Percentiles rank a stretch among this genome's conserved stretches.
Evolutionary conservation across 2,113 vertebrate species (phyloP).

Genomic region (Taurulus bubalis): DNA sequence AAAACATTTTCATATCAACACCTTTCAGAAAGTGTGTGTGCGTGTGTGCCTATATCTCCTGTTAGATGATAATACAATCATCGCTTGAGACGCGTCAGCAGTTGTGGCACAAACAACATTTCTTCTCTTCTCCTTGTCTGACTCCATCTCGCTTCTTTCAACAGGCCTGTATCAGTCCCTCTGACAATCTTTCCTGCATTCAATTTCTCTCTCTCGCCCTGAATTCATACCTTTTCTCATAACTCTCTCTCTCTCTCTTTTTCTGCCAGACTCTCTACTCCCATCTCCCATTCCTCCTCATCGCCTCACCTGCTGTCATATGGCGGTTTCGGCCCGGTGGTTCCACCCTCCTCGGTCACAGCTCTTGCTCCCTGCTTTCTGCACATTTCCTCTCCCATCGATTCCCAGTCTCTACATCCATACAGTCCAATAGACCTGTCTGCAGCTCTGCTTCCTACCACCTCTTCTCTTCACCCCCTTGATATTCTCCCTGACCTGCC

Average conservation of each 20-base stretch:
- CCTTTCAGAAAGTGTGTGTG: conserved; percentile 33
- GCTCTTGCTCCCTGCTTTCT: conserved; percentile 61
- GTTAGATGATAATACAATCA: conserved; percentile 70
- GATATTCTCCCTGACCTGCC: conserved; percentile 32
- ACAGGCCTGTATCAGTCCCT: conserved; percentile 58
- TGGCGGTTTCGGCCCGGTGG: conserved; percentile 63
- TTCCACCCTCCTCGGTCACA: conserved; percentile 65
- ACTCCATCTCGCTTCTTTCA: conserved; percentile 71
- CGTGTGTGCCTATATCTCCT: conserved; percentile 50
- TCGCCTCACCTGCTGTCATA: conserved; percentile 73
- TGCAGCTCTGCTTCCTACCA: conserved; percentile 50
- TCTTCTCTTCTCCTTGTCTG: conserved; percentile 71
- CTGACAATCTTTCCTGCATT: conserved; percentile 59
- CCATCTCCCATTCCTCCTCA: conserved; percentile 64
- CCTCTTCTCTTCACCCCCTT: conserved; percentile 45
- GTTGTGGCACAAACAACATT: conserved; percentile 69
- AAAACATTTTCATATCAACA: conserved; percentile 67
- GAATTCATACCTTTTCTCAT: conserved; percentile 56
- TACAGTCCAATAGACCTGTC: conserved; percentile 54
- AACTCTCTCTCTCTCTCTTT: conserved; percentile 1
- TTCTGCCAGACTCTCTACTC: conserved; percentile 58
- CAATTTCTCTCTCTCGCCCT: conserved; percentile 44
- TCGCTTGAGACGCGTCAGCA: conserved; percentile 69
- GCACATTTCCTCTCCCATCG: conserved; percentile 66
- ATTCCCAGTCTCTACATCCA: conserved; percentile 64